Evolutionary conservation across 2,797 vertebrate species (phyloP), one percentile per base, ranked within the genome.

Genomic region (Urocyon cinereoargenteus): DNA sequence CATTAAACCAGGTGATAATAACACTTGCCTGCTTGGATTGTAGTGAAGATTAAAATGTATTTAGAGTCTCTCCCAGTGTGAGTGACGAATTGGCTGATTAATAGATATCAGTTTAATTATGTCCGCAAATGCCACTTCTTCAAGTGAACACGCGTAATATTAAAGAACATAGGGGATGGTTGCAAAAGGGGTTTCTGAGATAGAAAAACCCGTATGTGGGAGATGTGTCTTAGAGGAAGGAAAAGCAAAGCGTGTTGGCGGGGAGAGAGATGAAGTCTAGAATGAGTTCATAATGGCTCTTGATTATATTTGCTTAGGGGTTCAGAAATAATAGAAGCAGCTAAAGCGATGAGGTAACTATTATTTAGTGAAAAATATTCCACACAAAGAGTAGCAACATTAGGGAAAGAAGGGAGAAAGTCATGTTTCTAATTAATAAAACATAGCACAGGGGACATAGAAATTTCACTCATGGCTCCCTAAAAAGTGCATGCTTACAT

Each of bases 301-400:
- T 82, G 5, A 88, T 70, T 55, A 53, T 72, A 93, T 86, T 91
- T 97, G 26, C 22, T 57, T 86, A 51, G 64, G 26, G 26, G 64
- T 91, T 97, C 73, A 45, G 53, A 86, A 85, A 86, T 53, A 95
- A 88, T 31, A 59, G 21, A 55, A 83, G 19, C 72, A 83, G 61
- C 24, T 72, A 72, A 78, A 5, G 40, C 19, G 82, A 21, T 57
- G 72, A 95, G 9, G 4, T 61, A 51, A 40, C 2, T 22, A 49
- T 59, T 91, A 22, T 49, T 70, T 68, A 49, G 31, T 70, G 19
- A 83, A 68, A 68, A 77, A 28, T n/a, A 51, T 26, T 86, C 55
- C 51, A 70, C 26, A 18, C 1, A 19, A 64, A 91, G 12, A 11
- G 11, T 77, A 62, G 18, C 53, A 61, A 40, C 10, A n/a, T 19